A percentile compares a stretch with the other conserved stretches of the same genome.
Evolutionary conservation across 92 coral and sea anemone species (phyloP).

Genomic region (Phymanthus crucifer): DNA sequence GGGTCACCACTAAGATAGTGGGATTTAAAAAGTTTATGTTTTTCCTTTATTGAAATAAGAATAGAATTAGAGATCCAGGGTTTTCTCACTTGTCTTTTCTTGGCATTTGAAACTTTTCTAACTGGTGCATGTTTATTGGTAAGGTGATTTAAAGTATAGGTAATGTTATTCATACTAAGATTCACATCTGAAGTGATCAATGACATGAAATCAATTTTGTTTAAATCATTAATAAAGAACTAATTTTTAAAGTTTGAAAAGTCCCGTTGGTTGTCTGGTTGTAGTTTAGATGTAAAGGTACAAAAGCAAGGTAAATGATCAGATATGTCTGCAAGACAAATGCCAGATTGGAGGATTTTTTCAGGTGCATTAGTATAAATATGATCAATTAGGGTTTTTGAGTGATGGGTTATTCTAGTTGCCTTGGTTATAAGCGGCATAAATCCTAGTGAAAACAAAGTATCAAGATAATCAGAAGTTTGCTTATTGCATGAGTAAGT

Average conservation of each 20-base stretch:
- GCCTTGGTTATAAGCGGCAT: conserved; percentile 36
- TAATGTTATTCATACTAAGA: not conserved
- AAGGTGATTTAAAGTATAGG: not conserved
- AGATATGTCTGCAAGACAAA: conserved; percentile 9
- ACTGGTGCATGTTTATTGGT: conserved; percentile 4
- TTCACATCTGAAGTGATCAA: not conserved
- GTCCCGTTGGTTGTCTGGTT: not conserved
- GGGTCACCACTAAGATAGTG: not conserved
- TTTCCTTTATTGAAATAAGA: not conserved
- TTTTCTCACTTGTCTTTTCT: not conserved
- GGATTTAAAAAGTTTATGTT: not conserved
- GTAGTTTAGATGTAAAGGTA: not conserved
- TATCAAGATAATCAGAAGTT: conserved; percentile 42
- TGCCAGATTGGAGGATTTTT: conserved; percentile 6
- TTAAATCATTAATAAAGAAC: not conserved
- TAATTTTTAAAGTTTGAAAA: not conserved
- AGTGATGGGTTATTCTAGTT: conserved; percentile 35
- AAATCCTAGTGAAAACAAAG: conserved; percentile 1
- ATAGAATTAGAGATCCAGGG: not conserved
- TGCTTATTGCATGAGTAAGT: conserved; percentile 7
- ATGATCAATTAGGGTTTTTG: conserved; percentile 37
- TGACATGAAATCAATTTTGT: not conserved
- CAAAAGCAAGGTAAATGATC: conserved; percentile 11
- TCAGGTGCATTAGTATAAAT: conserved; percentile 18
- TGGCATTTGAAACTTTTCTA: not conserved